Evolutionary conservation across 2,113 vertebrate species (phyloP).

Genomic region (Takifugu bimaculatus): DNA sequence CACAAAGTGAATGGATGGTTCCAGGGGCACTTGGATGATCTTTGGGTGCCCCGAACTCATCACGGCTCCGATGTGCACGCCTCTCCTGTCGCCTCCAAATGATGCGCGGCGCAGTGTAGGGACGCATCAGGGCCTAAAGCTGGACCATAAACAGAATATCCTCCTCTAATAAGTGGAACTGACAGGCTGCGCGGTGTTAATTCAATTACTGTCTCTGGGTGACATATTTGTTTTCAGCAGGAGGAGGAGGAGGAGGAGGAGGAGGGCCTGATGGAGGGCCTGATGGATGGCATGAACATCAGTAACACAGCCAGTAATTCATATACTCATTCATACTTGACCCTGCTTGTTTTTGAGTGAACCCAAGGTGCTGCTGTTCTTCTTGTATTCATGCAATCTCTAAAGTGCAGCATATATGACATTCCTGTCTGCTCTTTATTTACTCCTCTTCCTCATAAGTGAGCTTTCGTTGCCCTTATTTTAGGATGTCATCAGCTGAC

Average conservation of each 20-base stretch:
- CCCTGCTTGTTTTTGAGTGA: constrained; percentile 9
- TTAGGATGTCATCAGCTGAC: constrained; percentile 34
- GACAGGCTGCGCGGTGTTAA: constrained; percentile 50
- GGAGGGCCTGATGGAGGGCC: neutral
- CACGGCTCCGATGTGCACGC: too few species aligned
- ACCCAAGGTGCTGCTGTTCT: neutral
- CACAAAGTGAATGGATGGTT: too few species aligned
- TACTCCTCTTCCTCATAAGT: constrained; percentile 6
- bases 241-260: neutral
- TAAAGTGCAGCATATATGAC: constrained; percentile 39
- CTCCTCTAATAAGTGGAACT: constrained; percentile 41
- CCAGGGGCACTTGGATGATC: too few species aligned
- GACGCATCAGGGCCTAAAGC: constrained; percentile 25
- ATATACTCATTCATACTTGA: neutral
- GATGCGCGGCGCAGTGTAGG: constrained; percentile 27
- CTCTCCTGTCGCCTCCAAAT: constrained; percentile 6
- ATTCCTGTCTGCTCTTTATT: constrained; percentile 3
- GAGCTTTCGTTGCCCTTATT: constrained; percentile 29
- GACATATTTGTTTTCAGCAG: constrained; percentile 27
- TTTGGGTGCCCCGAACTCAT: too few species aligned
- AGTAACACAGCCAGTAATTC: constrained; percentile 8
- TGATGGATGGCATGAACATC: constrained; percentile 6
- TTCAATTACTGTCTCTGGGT: constrained; percentile 42
- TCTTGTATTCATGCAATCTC: constrained; percentile 15
- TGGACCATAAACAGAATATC: constrained; percentile 28